Evolutionary conservation across 2,113 vertebrate species (phyloP), one percentile per base, ranked within the genome.

Genomic region (Gopherus flavomarginatus): DNA sequence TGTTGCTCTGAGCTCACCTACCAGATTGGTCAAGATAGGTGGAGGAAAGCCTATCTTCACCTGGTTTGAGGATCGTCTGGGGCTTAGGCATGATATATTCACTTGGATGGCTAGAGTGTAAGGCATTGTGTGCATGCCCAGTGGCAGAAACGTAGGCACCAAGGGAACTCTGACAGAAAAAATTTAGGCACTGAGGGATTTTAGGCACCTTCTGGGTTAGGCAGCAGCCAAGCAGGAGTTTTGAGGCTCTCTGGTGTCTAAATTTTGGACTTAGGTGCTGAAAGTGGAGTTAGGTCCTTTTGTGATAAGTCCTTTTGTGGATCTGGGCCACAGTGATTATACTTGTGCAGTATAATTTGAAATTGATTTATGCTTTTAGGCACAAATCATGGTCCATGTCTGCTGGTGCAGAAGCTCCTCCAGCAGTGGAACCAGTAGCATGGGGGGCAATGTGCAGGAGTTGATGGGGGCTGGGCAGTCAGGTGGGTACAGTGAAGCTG

Each of bases 371-470:
- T 72, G 65, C 17, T n/a, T 72, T 72, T 38, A 21, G 65, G n/a
- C n/a, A 38, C n/a, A 38, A 72, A 72, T 72, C 10, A 38, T 22
- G 72, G 47, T 80, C 53, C 75, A 53, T 57, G 29, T 90, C 65
- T 38, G 65, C 65, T 83, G 29, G 38, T 47, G 47, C 19, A 90
- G 92, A 96, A 90, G 62, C 87, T 92, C 53, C 65, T 90, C 94
- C 90, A 91, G 3, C 62, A 53, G 38, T 59, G 56, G 44, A 31
- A 9, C 62, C 19, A 8, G 44, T 50, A 83, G 10, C 35, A 3
- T 81, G 56, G 54, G 85, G 92, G 49, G n/a, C 22, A 77, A 47
- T 42, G 42, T 24, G 24, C 42, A 77, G 75, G 11, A 27, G 42
- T 47, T 77, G 24, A 27, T 47, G 75, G 10, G 38, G 38, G 10